These are phyloP conservation scores for Pseudopleuronectes americanus DNA, from an alignment of 2,797 vertebrate genomes.

Conservation along the genomic window DNA sequence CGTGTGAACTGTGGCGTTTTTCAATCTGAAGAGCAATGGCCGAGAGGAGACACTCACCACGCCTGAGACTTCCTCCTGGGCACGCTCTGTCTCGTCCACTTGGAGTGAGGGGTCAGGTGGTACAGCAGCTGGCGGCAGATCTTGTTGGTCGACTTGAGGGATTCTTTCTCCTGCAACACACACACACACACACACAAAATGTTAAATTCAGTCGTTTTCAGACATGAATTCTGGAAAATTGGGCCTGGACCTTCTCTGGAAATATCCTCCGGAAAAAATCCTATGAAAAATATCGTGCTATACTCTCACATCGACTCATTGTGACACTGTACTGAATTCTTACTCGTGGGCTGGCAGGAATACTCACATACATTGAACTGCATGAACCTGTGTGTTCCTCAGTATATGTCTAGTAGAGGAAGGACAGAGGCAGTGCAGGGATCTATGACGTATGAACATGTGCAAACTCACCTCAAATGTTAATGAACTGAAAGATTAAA, in stretches of 20 bases:
- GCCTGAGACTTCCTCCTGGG: constrained; percentile 87
- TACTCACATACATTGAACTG: no score
- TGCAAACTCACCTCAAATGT: neutral
- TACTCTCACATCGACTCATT: no score
- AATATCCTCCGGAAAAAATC: no score
- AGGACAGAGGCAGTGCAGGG: neutral
- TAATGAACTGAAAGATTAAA: neutral
- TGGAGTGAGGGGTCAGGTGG: constrained; percentile 92
- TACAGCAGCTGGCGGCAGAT: constrained; percentile 93
- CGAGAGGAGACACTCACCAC: constrained; percentile 83
- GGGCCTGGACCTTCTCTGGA: no score
- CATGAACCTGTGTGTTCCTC: neutral
- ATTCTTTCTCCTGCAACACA: constrained; percentile 83
- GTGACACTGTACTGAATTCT: no score
- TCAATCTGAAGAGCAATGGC: constrained; percentile 9
- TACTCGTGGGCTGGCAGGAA: no score
- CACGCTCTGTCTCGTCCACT: constrained; percentile 83
- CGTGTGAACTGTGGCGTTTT: constrained; percentile 13
- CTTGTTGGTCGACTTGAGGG: constrained; percentile 89
- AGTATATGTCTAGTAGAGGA: neutral
- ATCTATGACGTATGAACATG: neutral
- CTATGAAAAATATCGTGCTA: no score
- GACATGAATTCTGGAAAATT: no score
- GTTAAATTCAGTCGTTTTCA: neutral
- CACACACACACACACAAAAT: constrained; percentile 21